Evolutionary conservation across 2,888 invertebrate species (phyloP).

Genomic region (Leptinotarsa rubiginosa): DNA sequence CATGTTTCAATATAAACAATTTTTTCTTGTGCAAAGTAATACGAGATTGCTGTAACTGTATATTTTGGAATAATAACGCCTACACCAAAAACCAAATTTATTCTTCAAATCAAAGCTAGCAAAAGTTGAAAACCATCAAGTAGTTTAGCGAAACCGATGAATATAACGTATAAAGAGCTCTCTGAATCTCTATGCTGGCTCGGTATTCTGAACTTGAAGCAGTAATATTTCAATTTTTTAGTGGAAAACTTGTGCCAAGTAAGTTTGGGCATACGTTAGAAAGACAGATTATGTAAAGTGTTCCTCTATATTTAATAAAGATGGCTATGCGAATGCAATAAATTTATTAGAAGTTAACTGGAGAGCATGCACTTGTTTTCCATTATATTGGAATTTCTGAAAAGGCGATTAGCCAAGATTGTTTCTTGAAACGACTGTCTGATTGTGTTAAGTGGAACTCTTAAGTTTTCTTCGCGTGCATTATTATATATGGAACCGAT

Average conservation of each 20-base stretch:
- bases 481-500: too few relatives aligned
- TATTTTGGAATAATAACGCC: too few relatives aligned
- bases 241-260: conserved; percentile 42
- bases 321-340: conserved; percentile 43
- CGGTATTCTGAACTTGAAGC: conserved; percentile 39
- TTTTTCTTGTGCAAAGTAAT: too few relatives aligned
- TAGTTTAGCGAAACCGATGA: conserved; percentile 41
- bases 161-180: conserved; percentile 39
- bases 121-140: conserved; percentile 34
- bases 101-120: background rate
- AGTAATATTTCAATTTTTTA: conserved; percentile 47
- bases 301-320: conserved; percentile 48
- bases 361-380: conserved; percentile 45
- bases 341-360: conserved; percentile 43
- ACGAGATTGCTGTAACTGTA: too few relatives aligned
- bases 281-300: conserved; percentile 49
- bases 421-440: conserved; percentile 28
- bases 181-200: conserved; percentile 32
- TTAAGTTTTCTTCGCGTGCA: background rate
- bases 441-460: background rate
- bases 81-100: background rate
- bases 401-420: conserved; percentile 45
- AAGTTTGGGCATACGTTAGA: conserved; percentile 47
- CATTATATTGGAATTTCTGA: conserved; percentile 44
- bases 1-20: too few relatives aligned